phyloP scores from a whole-genome alignment of 2,797 vertebrate species.

The Vultur gryphus region DNA sequence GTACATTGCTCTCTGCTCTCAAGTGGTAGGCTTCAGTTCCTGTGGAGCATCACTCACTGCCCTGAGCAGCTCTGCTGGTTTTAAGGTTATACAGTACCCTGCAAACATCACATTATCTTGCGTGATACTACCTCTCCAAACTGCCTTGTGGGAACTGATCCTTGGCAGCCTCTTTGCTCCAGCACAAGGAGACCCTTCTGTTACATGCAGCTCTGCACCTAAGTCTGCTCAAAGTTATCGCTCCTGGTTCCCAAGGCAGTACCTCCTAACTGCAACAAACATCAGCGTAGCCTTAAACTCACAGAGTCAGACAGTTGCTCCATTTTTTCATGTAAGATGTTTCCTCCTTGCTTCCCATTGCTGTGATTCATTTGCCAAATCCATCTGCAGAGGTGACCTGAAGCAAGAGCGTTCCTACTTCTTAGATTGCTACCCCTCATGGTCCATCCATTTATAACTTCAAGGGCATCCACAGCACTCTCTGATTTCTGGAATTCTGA shows the following conservation, averaged over 20 bases:
- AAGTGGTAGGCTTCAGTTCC: not conserved
- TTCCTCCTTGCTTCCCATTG: not conserved
- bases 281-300: not conserved
- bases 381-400: slow-evolving; percentile 69
- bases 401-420: slow-evolving; percentile 74
- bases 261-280: not conserved
- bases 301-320: slow-evolving; percentile 18
- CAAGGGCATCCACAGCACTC: slow-evolving; percentile 69
- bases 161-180: not conserved
- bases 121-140: accelerated
- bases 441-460: slow-evolving; percentile 36
- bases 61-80: not conserved
- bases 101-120: accelerated
- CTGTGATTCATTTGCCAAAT: slow-evolving; percentile 6
- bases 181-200: not conserved
- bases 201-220: not conserved
- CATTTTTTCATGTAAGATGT: not conserved
- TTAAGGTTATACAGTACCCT: not conserved
- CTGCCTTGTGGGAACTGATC: not conserved
- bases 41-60: not conserved
- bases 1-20: not conserved
- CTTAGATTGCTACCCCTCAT: slow-evolving; percentile 39
- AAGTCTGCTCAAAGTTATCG: not conserved
- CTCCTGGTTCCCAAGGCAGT: not conserved
- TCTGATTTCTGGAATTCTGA: slow-evolving; percentile 74